These are phyloP conservation scores for Pachyrhynchus sulphureomaculatus DNA, from an alignment of 1,140 invertebrate species.

Conservation along the genomic window DNA sequence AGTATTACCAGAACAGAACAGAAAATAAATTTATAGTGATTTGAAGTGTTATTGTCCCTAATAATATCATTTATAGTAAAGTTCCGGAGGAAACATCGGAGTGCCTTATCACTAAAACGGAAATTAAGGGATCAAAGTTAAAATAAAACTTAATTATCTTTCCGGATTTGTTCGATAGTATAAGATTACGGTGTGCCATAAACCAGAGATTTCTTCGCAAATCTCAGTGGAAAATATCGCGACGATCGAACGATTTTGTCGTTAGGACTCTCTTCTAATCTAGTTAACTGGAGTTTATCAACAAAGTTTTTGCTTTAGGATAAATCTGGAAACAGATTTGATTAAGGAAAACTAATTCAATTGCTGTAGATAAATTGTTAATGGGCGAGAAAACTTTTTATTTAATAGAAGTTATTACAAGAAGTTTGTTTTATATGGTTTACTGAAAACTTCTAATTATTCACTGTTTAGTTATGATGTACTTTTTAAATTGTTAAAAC, in stretches of 20 bases:
- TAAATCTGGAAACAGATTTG: constrained; percentile 13
- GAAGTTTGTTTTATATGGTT: neutral
- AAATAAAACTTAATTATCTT: constrained; percentile 4
- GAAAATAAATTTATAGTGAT: too few relatives aligned
- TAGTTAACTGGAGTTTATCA: constrained; percentile 20
- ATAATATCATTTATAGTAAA: too few relatives aligned
- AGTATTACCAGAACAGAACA: too few relatives aligned
- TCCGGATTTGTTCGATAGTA: constrained; percentile 1
- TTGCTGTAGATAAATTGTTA: constrained; percentile 9
- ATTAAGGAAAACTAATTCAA: constrained; percentile 19
- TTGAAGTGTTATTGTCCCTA: too few relatives aligned
- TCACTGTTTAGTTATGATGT: neutral
- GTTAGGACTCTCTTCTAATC: neutral
- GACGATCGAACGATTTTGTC: constrained; percentile 3
- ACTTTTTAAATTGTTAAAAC: too few relatives aligned
- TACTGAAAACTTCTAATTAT: neutral
- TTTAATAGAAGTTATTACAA: constrained; percentile 4
- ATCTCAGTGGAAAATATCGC: constrained; percentile 2
- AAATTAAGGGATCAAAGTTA: neutral
- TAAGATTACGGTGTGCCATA: constrained; percentile 6
- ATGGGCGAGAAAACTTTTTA: constrained; percentile 3
- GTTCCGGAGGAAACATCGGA: too few relatives aligned
- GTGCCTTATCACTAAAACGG: neutral
- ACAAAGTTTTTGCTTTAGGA: constrained; percentile 6
- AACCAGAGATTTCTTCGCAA: constrained; percentile 1